Conservation (phyloP, 2,113 vertebrate species). For the Platycercus adscitus region DNA sequence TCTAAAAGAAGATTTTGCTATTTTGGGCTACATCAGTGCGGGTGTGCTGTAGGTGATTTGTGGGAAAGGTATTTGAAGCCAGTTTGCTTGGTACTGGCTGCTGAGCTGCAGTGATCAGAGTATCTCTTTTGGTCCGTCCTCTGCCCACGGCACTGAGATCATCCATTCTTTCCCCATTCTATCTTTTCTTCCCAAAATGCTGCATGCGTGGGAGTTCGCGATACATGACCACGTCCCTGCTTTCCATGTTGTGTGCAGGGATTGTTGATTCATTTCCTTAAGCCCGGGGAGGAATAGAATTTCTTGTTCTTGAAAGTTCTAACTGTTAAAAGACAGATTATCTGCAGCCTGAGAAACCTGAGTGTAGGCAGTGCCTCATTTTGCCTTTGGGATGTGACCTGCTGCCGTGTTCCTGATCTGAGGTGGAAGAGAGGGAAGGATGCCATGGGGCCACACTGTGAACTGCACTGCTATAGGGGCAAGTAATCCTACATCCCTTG, state of each 20-base stretch:
- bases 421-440: neutral
- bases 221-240: neutral
- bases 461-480: rapidly evolving
- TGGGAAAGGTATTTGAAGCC: neutral
- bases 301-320: neutral
- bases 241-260: neutral
- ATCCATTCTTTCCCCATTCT: neutral
- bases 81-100: neutral
- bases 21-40: neutral
- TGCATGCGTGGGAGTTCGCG: neutral
- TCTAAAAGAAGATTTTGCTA: neutral
- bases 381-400: neutral
- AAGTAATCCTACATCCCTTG: rapidly evolving
- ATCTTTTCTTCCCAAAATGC: neutral
- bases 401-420: neutral
- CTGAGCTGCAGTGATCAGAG: neutral
- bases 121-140: neutral
- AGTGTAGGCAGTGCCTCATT: neutral
- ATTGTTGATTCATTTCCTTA: neutral
- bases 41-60: neutral
- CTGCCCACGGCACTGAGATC: neutral
- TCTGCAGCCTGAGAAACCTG: neutral
- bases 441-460: neutral
- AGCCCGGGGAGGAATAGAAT: neutral
- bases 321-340: neutral